phyloP scores from a whole-genome alignment of 2,113 vertebrate species.

The Phrynocephalus versicolor region DNA sequence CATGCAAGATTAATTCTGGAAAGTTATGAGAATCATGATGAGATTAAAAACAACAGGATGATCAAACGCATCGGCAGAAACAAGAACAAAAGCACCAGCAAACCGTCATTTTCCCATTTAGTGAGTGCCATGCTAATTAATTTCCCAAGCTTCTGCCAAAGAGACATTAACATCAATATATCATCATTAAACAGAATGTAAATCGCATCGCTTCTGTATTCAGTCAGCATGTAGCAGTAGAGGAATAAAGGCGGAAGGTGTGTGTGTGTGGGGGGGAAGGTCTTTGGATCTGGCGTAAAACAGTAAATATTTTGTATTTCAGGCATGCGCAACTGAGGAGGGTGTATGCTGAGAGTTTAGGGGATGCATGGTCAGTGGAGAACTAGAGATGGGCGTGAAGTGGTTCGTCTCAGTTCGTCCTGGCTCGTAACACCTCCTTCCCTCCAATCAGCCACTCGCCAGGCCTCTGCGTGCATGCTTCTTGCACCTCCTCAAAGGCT shows the following conservation, averaged over 20 bases:
- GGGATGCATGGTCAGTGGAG: no score
- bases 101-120: slow-evolving; percentile 20
- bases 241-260: not conserved
- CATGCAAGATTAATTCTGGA: slow-evolving; percentile 12
- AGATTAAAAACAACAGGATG: slow-evolving; percentile 12
- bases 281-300: not conserved
- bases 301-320: not conserved
- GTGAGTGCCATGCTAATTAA: slow-evolving; percentile 23
- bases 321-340: not conserved
- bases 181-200: slow-evolving; percentile 13
- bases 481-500: no score
- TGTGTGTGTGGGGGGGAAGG: no score
- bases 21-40: not conserved
- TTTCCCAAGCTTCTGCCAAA: slow-evolving; percentile 22
- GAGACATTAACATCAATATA: slow-evolving; percentile 19
- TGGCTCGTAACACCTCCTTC: no score
- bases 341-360: not conserved
- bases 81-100: not conserved
- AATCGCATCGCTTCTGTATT: not conserved
- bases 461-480: no score
- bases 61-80: slow-evolving; percentile 11
- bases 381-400: no score
- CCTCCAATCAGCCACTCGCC: no score
- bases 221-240: not conserved
- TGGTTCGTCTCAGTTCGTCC: no score